Evolutionary conservation across 2,888 invertebrate species (phyloP).

Genomic region (Drosophila tanythrix): DNA sequence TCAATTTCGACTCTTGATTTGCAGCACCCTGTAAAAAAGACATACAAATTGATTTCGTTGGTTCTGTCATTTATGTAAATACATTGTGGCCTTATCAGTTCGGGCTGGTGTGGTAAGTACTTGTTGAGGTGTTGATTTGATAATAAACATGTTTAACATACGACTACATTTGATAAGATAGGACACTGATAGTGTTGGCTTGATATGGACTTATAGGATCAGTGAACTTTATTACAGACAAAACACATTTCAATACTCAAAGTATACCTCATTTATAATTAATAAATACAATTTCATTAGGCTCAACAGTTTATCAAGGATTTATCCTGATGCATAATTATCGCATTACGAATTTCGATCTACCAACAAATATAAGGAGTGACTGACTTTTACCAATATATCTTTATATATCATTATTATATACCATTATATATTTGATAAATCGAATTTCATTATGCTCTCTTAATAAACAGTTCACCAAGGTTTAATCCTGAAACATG

Average conservation of each 20-base stretch:
- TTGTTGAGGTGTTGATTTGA: slow-evolving; percentile 45
- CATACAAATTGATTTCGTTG: slow-evolving; percentile 26
- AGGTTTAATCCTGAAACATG: background rate
- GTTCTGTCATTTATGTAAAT: slow-evolving; percentile 7
- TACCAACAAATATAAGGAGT: background rate
- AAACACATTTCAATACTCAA: background rate
- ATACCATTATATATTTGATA: background rate
- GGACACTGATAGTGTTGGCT: background rate
- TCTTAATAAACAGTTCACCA: background rate
- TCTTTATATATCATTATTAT: background rate
- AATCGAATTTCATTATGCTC: background rate
- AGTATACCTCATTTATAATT: background rate
- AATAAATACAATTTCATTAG: background rate
- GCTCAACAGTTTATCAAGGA: background rate
- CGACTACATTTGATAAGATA: slow-evolving; percentile 57
- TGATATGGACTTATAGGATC: background rate
- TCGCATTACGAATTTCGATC: background rate
- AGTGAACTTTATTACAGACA: slow-evolving; percentile 1
- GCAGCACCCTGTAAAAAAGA: slow-evolving; percentile 28
- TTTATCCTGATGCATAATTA: background rate
- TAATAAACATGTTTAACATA: slow-evolving; percentile 72
- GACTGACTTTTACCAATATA: background rate
- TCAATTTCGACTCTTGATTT: slow-evolving; percentile 51
- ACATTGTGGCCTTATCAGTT: slow-evolving; percentile 32
- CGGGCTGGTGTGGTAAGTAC: slow-evolving; percentile 11